Evolutionary conservation across 1,140 invertebrate genomes (phyloP), one percentile per base, ranked within the genome.

Genomic region (Drosophila mayri): DNA sequence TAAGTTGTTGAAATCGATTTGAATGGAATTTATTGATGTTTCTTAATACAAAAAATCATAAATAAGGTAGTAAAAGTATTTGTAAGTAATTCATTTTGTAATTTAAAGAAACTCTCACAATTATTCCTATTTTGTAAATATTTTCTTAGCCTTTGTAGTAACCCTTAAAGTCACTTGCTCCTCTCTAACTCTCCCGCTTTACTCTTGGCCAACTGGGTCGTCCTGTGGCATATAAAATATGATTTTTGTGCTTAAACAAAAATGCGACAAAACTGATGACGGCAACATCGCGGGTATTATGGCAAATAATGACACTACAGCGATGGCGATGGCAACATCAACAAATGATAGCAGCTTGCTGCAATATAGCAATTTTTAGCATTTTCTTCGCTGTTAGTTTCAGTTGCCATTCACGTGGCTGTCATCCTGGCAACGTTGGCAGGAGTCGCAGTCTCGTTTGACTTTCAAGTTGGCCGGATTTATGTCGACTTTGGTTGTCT

Each of bases 261-360:
- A 87, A 87, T 87, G 84, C 84, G 84, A 88, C 83, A 86, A 87
- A 87, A 86, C 79, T 86, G 79, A 82, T 86, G 83, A 79, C 66
- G 83, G 77, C 78, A 79, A 70, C 76, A 80, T 81, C 64, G 63
- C 66, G 74, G 65, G 58, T 87, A 76, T 79, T 87, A 87, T 77
- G 83, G 63, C 79, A 87, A 87, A 79, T 82, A 87, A 82, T 87
- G 79, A 68, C 76, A 72, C 73, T 67, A 81, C 77, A 85, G 37
- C 47, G 70, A 55, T 38, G 52, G 14, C 72, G 71, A 50, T 59
- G 71, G 44, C 38, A 68, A 63, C 52, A 68, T 43, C 60, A 80
- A 71, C 65, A 63, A 65, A 74, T 73, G 70, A 87, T 76, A 82
- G 77, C 76, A 72, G 72, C 77, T 82, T 79, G 79, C 61, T 82